Evolutionary conservation across 1,140 invertebrate species (phyloP).

Genomic region (Agraylea sexmaculata): DNA sequence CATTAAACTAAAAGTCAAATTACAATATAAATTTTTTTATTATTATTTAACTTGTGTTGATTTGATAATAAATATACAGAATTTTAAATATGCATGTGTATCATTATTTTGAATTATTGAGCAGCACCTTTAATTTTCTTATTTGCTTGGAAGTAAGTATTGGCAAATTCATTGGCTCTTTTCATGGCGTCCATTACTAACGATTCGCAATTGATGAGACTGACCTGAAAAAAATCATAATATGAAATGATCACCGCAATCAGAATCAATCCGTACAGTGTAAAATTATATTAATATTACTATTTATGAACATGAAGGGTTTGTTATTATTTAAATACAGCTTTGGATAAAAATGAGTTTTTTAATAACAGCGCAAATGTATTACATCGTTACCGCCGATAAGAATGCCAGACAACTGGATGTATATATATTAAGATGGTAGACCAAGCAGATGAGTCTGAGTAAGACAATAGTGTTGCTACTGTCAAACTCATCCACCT

Average conservation of each 20-base stretch:
- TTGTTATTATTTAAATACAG: slow-evolving; percentile 1
- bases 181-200: slow-evolving; percentile 35
- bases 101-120: slow-evolving; percentile 8
- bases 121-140: slow-evolving; percentile 12
- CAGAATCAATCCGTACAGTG: slow-evolving; percentile 22
- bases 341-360: no score
- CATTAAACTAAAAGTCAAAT: slow-evolving; percentile 38
- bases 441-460: no score
- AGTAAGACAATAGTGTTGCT: no score
- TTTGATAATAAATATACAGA: slow-evolving; percentile 9
- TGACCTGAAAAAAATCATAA: slow-evolving; percentile 26
- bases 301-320: background rate
- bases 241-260: slow-evolving; percentile 22
- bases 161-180: slow-evolving; percentile 29
- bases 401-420: no score
- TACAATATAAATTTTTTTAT: slow-evolving; percentile 3
- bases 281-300: background rate
- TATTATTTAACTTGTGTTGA: slow-evolving; percentile 7
- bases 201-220: slow-evolving; percentile 36
- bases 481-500: no score
- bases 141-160: slow-evolving; percentile 22
- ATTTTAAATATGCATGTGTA: background rate
- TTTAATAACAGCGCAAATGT: no score
- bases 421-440: no score
- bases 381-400: no score